Conservation (phyloP, 2,113 vertebrate genomes). For the Leptobrachium leishanense region DNA sequence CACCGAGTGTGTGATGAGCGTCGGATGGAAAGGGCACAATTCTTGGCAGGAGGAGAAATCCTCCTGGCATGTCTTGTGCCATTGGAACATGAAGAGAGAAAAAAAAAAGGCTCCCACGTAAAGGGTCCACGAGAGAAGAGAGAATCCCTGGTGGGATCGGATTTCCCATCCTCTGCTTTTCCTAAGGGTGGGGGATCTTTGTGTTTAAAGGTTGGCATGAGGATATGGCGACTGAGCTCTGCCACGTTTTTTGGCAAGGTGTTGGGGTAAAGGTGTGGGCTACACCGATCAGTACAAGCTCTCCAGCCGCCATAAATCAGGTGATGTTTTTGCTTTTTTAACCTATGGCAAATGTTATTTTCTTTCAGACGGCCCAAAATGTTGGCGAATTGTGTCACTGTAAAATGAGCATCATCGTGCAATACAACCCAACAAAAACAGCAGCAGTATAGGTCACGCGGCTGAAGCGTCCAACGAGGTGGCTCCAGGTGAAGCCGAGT, state of each 20-base stretch:
- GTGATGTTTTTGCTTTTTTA: too few relatives aligned
- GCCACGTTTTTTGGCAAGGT: not conserved
- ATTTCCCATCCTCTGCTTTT: not conserved
- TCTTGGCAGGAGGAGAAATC: conserved; percentile 6
- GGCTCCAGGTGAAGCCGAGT: too few relatives aligned
- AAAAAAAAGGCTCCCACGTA: conserved; percentile 28
- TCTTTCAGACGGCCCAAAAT: too few relatives aligned
- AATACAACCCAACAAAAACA: too few relatives aligned
- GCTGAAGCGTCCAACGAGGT: too few relatives aligned
- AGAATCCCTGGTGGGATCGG: not conserved
- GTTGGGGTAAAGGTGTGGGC: not conserved
- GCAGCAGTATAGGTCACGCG: too few relatives aligned
- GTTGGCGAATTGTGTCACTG: too few relatives aligned
- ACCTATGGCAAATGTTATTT: too few relatives aligned
- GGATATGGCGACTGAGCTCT: not conserved
- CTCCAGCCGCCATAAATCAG: too few relatives aligned
- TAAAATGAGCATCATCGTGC: too few relatives aligned
- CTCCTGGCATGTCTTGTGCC: conserved; percentile 9
- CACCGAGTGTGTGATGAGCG: conserved; percentile 34
- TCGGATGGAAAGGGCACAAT: conserved; percentile 24
- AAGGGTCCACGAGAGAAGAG: not conserved
- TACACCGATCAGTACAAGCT: too few relatives aligned
- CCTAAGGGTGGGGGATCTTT: conserved; percentile 14
- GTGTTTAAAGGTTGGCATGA: not conserved
- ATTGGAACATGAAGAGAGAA: conserved; percentile 26